Base-by-base conservation (phyloP, 2,797 vertebrate genomes). In the Spinus olivaceus region DNA sequence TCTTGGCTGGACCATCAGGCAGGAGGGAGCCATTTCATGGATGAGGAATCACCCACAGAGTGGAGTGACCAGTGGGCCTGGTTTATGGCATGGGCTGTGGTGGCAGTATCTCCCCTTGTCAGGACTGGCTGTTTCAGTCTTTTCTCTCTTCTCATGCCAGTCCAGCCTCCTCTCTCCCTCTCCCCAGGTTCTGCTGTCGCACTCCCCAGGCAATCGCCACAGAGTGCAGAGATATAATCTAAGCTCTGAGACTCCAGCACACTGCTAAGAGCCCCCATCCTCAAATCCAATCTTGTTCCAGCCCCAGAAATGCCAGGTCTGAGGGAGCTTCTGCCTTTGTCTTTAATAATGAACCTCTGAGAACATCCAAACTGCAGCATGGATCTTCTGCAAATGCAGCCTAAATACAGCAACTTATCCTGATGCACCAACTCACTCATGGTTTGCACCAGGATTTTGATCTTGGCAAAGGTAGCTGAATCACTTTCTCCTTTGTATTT, bases 131-230 rank as follows among this genome's bases (percentile, higher is more conserved):
- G 2, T 39, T 54, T 16, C 41, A 23, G 33, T 6, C 16, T 72
- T 80, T 69, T 7, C 21, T 61, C 81, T 65, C 57, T 3, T 39
- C 44, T 53, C n/a, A 21, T 4, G 18, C 14, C 1, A 49, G 10
- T 22, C 25, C 25, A 51, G 23, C 27, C 7, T n/a, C 57, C 35
- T 12, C 56, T 61, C 3, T 50, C 20, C 20, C 7, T 47, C 39
- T 73, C 12, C 8, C 39, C 18, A 14, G 0, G 4, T 9, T 54
- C 9, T 4, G 0, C 6, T 44, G 41, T 18, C 33, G 88, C 3
- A 3, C 2, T 86, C 28, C 22, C 4, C 22, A 53, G 9, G 21
- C 8, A 78, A 39, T 13, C 33, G 78, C 14, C 25, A 44, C 6
- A 12, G 47, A 81, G 5, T 50, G 6, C 41, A 86, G 82, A 67